Evolutionary conservation across 2,113 vertebrate species (phyloP).

Genomic region (Macrotus californicus): DNA sequence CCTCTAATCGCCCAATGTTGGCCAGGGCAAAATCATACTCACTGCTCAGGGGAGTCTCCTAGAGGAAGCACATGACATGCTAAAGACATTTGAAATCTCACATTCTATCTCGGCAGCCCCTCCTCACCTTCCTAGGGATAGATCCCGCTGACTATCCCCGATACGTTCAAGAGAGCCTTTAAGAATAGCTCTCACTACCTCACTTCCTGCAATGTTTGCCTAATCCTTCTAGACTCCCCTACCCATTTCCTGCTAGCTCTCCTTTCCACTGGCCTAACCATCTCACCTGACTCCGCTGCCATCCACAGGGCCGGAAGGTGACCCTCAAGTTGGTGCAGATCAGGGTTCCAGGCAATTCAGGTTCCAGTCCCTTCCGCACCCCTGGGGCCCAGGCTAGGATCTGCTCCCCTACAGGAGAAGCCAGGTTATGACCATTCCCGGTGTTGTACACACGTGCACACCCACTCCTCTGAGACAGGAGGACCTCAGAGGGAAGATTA

Average conservation of each 20-base stretch:
- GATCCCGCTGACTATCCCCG: neutral
- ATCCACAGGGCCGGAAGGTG: constrained; percentile 82
- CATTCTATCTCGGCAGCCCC: neutral
- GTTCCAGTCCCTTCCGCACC: constrained; percentile 62
- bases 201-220: neutral
- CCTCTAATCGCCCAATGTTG: constrained; percentile 91
- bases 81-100: neutral
- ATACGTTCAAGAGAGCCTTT: neutral
- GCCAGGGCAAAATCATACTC: constrained; percentile 89
- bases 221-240: neutral
- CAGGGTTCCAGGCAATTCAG: constrained; percentile 82
- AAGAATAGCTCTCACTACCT: neutral
- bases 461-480: neutral
- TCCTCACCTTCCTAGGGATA: neutral
- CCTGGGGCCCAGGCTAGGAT: constrained; percentile 69
- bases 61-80: neutral
- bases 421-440: neutral
- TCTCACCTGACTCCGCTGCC: constrained; percentile 75
- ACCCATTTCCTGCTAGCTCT: neutral
- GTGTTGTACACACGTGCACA: neutral
- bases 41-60: constrained; percentile 77
- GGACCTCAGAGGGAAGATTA: neutral
- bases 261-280: neutral
- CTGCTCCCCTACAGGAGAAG: constrained; percentile 68
- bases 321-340: constrained; percentile 91